Percentiles rank a stretch among this genome's conserved stretches.
Conservation (phyloP, 2,888 invertebrate species). For the Galerucella pusilla region DNA sequence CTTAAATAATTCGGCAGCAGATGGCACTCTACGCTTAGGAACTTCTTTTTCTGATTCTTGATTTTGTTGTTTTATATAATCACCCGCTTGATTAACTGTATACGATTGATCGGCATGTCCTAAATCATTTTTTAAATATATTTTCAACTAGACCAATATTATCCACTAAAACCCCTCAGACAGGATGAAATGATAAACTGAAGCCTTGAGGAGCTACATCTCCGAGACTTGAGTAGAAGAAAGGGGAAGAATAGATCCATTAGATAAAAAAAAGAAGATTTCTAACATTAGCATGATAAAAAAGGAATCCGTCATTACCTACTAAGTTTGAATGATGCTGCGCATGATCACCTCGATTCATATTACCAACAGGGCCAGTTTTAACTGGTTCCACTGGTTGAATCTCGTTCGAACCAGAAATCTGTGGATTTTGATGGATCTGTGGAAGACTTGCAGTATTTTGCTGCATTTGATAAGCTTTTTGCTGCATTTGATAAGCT, state of each 20-base stretch:
- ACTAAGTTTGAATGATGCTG: background rate
- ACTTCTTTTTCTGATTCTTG: background rate
- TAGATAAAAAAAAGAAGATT: too few species aligned
- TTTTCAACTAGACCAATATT: too few species aligned
- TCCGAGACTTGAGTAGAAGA: too few species aligned
- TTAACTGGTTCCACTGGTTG: background rate
- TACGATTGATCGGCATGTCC: background rate
- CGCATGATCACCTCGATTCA: slow-evolving; percentile 10
- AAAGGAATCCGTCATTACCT: background rate
- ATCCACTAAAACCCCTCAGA: too few species aligned
- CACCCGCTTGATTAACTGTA: slow-evolving; percentile 8
- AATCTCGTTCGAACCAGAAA: background rate
- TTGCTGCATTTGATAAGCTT: background rate
- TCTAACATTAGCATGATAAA: too few species aligned
- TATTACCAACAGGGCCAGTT: background rate
- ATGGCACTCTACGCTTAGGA: background rate
- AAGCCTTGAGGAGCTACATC: too few species aligned
- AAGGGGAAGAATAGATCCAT: too few species aligned
- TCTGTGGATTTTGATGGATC: slow-evolving; percentile 4
- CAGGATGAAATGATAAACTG: too few species aligned
- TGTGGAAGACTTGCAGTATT: background rate
- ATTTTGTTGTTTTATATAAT: background rate
- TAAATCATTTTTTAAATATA: background rate
- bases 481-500: background rate
- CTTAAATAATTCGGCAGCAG: slow-evolving; percentile 11